Percentiles rank a stretch among this genome's conserved stretches.
phyloP scores from a whole-genome alignment of 2,113 vertebrate species.

The Datnioides undecimradiatus region DNA sequence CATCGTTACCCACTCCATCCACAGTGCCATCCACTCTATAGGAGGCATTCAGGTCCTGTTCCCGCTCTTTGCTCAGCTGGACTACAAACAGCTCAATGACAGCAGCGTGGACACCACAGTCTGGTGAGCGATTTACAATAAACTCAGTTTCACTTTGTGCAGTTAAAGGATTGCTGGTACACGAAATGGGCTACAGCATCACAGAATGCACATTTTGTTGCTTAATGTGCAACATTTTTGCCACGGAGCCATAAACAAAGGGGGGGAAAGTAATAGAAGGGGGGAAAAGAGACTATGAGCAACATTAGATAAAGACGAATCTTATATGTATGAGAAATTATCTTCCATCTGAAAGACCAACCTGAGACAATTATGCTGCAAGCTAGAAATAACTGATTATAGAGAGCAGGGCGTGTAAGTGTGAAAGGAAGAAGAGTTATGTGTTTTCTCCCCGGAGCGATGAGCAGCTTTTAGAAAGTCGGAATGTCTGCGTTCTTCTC shows the following conservation, averaged over 20 bases:
- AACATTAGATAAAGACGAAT: constrained; percentile 20
- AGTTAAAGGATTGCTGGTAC: not conserved
- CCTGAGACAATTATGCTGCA: constrained; percentile 17
- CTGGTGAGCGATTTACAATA: constrained; percentile 83
- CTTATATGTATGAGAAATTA: constrained; percentile 7
- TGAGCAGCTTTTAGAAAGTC: constrained; percentile 28
- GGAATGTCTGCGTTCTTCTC: not conserved
- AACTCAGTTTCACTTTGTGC: not conserved
- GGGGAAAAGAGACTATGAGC: not conserved
- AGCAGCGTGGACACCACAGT: constrained; percentile 97
- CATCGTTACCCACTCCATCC: constrained; percentile 99
- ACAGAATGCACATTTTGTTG: not conserved
- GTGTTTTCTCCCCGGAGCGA: constrained; percentile 23
- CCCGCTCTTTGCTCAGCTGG: constrained; percentile 97
- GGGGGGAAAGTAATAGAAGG: not conserved
- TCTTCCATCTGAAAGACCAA: constrained; percentile 32
- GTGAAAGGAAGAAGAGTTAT: constrained; percentile 20
- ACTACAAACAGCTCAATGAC: constrained; percentile 96
- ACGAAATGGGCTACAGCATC: not conserved
- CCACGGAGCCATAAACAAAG: not conserved
- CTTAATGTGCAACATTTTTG: constrained; percentile 10
- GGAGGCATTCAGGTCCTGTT: constrained; percentile 99
- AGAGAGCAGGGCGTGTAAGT: constrained; percentile 1
- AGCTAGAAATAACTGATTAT: constrained; percentile 27
- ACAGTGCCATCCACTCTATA: constrained; percentile 99